phyloP scores from a whole-genome alignment of 1,140 invertebrate genomes.

The Philotrypesis tridentata region DNA sequence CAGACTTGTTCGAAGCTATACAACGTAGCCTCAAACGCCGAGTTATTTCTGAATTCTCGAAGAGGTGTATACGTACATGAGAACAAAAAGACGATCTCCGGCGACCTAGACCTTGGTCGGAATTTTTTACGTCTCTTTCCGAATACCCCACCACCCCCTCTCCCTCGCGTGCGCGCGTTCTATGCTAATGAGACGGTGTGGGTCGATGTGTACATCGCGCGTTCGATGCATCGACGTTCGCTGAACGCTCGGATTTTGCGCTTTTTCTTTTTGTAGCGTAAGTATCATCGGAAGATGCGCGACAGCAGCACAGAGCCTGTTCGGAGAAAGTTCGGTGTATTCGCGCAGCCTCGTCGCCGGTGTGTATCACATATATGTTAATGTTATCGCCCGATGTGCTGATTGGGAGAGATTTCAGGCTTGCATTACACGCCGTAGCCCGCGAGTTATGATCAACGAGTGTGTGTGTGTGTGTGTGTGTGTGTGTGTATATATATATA shows the following conservation, averaged over 20 bases:
- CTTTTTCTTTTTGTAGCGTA: not conserved
- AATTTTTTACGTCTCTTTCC: no score
- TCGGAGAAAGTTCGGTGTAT: not conserved
- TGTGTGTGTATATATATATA: no score
- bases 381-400: not conserved
- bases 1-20: no score
- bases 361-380: constrained; percentile 2
- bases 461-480: no score
- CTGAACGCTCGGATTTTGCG: not conserved
- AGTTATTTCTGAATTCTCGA: constrained; percentile 15
- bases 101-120: constrained; percentile 37
- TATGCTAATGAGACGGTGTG: constrained; percentile 30
- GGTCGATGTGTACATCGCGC: not conserved
- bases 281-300: not conserved
- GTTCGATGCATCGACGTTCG: no score
- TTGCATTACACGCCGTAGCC: not conserved
- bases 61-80: not conserved
- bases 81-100: not conserved
- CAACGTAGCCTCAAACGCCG: no score
- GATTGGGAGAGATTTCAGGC: not conserved
- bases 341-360: not conserved
- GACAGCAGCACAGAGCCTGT: not conserved
- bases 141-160: no score
- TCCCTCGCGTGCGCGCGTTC: not conserved
- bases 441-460: not conserved